phyloP scores from a whole-genome alignment of 1,140 invertebrate species.

The Lepidurus arcticus region DNA sequence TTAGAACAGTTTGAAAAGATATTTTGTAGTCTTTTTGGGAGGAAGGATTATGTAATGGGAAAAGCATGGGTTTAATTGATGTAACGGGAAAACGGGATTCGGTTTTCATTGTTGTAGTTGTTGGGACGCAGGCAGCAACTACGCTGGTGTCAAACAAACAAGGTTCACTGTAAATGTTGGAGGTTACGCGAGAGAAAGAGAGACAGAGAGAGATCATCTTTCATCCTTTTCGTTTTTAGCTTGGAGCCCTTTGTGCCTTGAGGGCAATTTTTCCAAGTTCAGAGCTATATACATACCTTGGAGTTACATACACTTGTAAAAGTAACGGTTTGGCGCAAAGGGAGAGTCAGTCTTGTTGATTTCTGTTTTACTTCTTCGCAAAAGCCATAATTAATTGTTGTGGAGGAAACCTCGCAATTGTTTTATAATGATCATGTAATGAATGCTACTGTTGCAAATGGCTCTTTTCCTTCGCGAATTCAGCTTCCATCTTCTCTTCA shows the following conservation, averaged over 20 bases:
- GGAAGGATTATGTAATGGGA: not conserved
- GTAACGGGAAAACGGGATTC: not conserved
- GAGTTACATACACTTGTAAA: not conserved
- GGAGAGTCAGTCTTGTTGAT: too few relatives aligned
- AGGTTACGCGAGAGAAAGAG: too few relatives aligned
- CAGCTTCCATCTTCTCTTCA: slow-evolving; percentile 24
- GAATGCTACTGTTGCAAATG: too few relatives aligned
- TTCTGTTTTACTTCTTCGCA: too few relatives aligned
- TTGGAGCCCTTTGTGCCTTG: not conserved
- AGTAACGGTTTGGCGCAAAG: too few relatives aligned
- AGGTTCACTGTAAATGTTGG: not conserved
- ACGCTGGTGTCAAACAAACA: not conserved
- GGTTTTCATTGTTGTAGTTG: not conserved
- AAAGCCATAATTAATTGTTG: too few relatives aligned
- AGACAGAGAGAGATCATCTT: too few relatives aligned
- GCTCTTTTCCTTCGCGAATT: slow-evolving; percentile 17
- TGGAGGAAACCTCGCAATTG: too few relatives aligned
- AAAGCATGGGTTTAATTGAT: not conserved
- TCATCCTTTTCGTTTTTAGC: too few relatives aligned
- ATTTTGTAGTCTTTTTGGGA: not conserved
- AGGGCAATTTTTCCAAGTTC: not conserved
- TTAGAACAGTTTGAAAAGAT: not conserved
- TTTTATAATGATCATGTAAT: too few relatives aligned
- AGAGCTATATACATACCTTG: not conserved
- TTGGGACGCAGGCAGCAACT: not conserved